Conservation (phyloP, 2,113 vertebrate species). For the Silurus glanis region DNA sequence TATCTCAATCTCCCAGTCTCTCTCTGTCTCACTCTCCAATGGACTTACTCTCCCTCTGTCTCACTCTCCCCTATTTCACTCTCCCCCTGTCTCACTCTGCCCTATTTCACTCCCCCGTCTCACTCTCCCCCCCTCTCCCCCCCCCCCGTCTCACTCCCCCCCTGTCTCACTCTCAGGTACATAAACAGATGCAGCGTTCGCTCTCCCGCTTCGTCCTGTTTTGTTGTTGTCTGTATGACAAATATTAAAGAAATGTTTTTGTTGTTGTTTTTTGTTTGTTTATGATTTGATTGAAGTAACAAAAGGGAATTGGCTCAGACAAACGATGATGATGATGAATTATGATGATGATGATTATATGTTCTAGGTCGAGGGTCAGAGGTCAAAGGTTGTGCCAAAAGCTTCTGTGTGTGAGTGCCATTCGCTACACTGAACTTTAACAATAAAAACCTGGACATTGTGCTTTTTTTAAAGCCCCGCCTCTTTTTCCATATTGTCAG, state of each 20-base stretch:
- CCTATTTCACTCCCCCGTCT: background rate
- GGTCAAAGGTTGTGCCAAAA: conserved; percentile 55
- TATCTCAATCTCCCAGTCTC: too few species aligned
- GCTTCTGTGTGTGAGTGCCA: conserved; percentile 54
- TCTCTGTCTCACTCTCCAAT: background rate
- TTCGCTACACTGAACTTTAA: conserved; percentile 55
- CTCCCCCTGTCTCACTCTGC: background rate
- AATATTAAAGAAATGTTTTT: conserved; percentile 34
- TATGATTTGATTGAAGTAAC: conserved; percentile 19
- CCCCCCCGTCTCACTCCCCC: conserved; percentile 3
- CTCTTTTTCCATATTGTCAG: conserved; percentile 8
- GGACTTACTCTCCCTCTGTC: background rate
- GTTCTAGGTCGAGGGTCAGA: background rate
- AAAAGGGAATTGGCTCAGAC: conserved; percentile 1
- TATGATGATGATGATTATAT: conserved; percentile 5
- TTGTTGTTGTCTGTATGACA: conserved; percentile 37
- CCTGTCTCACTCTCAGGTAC: conserved; percentile 39
- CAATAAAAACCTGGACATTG: conserved; percentile 56
- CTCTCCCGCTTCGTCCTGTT: conserved; percentile 31
- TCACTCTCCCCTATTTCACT: background rate
- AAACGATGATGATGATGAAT: conserved; percentile 16
- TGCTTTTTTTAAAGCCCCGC: conserved; percentile 40
- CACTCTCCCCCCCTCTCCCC: background rate
- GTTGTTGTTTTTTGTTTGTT: conserved; percentile 15
- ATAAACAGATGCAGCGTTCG: conserved; percentile 5